These are phyloP conservation scores for Philopedon plagiatum DNA, from an alignment of 2,888 invertebrate genomes.

Conservation along the genomic window DNA sequence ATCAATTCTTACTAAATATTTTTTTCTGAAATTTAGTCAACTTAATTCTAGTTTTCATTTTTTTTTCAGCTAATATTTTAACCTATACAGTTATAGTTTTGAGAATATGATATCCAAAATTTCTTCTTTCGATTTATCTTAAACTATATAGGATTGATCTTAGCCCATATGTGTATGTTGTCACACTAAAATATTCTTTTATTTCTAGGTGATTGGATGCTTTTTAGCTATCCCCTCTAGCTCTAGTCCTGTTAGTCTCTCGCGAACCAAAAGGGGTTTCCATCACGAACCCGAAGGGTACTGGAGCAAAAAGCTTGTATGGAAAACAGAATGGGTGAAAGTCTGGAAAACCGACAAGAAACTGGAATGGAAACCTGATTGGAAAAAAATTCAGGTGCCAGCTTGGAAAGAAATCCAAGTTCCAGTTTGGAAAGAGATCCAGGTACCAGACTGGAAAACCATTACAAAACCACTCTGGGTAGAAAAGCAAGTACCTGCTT, in stretches of 20 bases:
- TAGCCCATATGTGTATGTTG: no score
- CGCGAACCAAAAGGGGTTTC: conserved; percentile 73
- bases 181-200: conserved; percentile 12
- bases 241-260: conserved; percentile 67
- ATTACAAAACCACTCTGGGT: conserved; percentile 84
- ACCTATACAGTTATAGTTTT: no score
- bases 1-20: no score
- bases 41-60: no score
- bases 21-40: no score
- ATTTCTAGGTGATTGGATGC: conserved; percentile 73
- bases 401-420: conserved; percentile 80
- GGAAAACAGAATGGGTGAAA: conserved; percentile 88
- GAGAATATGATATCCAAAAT: no score
- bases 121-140: no score
- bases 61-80: no score
- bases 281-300: conserved; percentile 78
- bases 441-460: conserved; percentile 84
- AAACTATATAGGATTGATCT: no score
- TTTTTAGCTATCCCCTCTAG: conserved; percentile 70
- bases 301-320: conserved; percentile 86
- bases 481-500: conserved; percentile 80
- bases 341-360: conserved; percentile 84
- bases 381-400: conserved; percentile 79
- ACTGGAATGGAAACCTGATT: conserved; percentile 79
- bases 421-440: conserved; percentile 84